Evolutionary conservation across 1,140 invertebrate genomes (phyloP).

Genomic region (Drosophila oshimai): DNA sequence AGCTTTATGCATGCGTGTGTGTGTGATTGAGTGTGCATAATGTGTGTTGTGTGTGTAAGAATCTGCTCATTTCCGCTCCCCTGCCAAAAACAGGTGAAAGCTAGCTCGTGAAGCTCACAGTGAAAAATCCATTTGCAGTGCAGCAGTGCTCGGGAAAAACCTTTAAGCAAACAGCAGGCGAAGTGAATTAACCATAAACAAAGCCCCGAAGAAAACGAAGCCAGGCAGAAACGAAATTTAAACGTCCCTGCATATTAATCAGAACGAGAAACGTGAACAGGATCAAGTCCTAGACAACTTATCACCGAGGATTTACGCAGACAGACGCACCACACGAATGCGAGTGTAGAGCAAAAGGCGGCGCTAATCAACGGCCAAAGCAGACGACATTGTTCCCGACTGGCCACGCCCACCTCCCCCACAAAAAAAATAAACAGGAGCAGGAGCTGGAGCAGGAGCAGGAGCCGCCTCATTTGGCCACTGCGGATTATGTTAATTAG

Average conservation of each 20-base stretch:
- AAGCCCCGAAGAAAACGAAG: constrained; percentile 18
- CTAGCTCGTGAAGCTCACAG: constrained; percentile 32
- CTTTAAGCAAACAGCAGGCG: constrained; percentile 48
- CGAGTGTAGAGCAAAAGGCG: constrained; percentile 32
- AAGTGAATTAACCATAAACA: constrained; percentile 42
- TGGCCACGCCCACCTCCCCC: constrained; percentile 18
- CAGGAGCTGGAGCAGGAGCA: constrained; percentile 14
- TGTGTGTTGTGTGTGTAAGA: constrained; percentile 28
- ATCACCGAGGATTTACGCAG: constrained; percentile 66
- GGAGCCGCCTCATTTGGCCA: constrained; percentile 70
- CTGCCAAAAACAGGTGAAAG: constrained; percentile 30
- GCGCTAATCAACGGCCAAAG: constrained; percentile 60
- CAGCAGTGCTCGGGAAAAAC: constrained; percentile 28
- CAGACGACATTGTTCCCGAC: constrained; percentile 21
- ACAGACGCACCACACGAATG: constrained; percentile 2
- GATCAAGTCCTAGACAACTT: constrained; percentile 62
- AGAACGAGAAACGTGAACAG: constrained; percentile 28
- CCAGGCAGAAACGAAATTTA: constrained; percentile 67
- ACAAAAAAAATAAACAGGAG: background rate
- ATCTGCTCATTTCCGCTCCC: constrained; percentile 57
- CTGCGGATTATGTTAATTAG: constrained; percentile 82
- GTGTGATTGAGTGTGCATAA: constrained; percentile 19
- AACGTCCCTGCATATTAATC: constrained; percentile 79
- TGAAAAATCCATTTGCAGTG: constrained; percentile 45
- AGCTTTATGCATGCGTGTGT: background rate